Conservation (phyloP, 2,797 vertebrate species). For the Bovichtus variegatus region DNA sequence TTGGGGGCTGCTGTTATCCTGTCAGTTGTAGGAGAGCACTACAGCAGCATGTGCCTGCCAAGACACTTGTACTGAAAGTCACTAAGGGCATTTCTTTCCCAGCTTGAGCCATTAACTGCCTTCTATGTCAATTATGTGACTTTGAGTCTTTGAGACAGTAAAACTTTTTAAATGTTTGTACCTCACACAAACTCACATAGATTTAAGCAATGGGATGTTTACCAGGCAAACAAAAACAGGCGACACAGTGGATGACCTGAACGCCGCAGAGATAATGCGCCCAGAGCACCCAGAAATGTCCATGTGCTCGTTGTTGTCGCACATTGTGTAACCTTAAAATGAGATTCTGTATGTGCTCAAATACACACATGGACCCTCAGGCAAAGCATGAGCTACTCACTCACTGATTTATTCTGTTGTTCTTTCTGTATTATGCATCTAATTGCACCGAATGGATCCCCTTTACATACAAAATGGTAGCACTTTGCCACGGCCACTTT, state of each 20-base stretch:
- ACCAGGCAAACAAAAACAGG: background rate
- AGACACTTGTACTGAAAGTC: background rate
- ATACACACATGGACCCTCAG: background rate
- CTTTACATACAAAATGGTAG: background rate
- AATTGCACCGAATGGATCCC: slow-evolving; percentile 31
- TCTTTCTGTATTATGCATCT: background rate
- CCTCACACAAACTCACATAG: too few relatives aligned
- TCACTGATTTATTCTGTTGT: background rate
- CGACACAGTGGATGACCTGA: background rate
- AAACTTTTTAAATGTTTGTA: background rate
- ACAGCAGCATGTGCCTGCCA: slow-evolving; percentile 37
- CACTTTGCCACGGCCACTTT: background rate
- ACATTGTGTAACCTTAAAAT: background rate
- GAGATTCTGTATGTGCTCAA: background rate
- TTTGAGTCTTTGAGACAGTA: background rate
- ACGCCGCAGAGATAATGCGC: background rate
- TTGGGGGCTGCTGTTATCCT: slow-evolving; percentile 7
- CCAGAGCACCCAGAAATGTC: background rate
- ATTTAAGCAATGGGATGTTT: background rate
- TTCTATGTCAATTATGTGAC: background rate
- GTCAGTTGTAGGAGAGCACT: background rate
- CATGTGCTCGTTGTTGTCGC: background rate
- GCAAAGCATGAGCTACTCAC: background rate
- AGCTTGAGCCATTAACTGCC: slow-evolving; percentile 22
- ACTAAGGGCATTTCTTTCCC: slow-evolving; percentile 25